Percentiles rank a stretch among this genome's conserved stretches.
Conservation (phyloP, 2,888 invertebrate species). For the Argyra leucocephala region DNA sequence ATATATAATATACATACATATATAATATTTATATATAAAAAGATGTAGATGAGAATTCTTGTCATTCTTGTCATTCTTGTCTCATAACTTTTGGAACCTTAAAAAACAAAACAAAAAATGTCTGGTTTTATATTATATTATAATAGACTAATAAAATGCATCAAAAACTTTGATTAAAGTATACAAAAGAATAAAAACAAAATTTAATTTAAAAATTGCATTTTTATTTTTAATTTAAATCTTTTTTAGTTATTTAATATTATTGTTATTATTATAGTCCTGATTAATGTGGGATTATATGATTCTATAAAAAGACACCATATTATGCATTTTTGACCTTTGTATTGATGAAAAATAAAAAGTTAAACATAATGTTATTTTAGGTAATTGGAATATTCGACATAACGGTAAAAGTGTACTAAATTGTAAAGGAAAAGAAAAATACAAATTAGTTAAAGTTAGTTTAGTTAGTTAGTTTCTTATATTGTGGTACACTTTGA, state of each 20-base stretch:
- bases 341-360: neutral
- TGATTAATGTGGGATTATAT: slow-evolving; percentile 3
- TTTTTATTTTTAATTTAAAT: too few species aligned
- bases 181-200: neutral
- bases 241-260: neutral
- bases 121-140: slow-evolving; percentile 6
- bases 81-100: neutral
- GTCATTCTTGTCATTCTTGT: neutral
- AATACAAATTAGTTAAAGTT: too few species aligned
- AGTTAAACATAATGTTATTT: neutral
- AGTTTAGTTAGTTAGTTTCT: too few species aligned
- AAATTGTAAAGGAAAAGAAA: too few species aligned
- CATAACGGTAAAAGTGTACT: too few species aligned
- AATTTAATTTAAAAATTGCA: slow-evolving; percentile 1
- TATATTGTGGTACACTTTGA: too few species aligned
- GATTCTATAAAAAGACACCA: neutral
- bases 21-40: too few species aligned
- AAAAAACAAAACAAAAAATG: neutral
- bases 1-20: too few species aligned
- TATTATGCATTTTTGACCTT: neutral
- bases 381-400: too few species aligned
- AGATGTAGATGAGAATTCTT: too few species aligned
- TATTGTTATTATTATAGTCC: neutral
- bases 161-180: neutral
- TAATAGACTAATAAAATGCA: slow-evolving; percentile 1